Base-by-base conservation (phyloP, 2,888 invertebrate species). In the Priocnemis perturbator region DNA sequence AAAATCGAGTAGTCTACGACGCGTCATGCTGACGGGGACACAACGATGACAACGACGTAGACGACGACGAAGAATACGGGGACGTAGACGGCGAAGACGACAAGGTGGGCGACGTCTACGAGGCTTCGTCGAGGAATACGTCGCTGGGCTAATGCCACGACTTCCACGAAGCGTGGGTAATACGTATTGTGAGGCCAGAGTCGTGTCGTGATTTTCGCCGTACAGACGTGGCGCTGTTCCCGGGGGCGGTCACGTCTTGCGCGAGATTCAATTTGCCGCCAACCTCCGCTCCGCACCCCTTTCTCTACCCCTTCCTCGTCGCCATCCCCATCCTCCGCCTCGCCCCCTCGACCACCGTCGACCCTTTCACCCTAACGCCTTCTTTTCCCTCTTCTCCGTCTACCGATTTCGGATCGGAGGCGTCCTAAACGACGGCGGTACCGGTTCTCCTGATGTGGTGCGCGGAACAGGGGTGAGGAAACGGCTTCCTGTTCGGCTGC, bases 261-360 rank as follows among this genome's bases (percentile, higher is more conserved):
- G 79, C 85, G 85, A 85, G 86, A 86, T 86, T 86, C 86, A 85
- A 86, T 86, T 86, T 86, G 85, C 86, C 83, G 83, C 81, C 78
- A 83, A 82, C 78, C 77, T 69, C 64, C 37, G 7, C 7, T 65
- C 67, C 67, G 60, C 71, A 53, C 9, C 56, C 20, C 44, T 64
- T 58, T 15, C 47, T 53, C 52, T 30, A 47, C 47, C 45, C 59
- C 64, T 60, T 52, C 53, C 67, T 67, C 58, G 60, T 57, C 61
- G 37, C 73, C 64, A 53, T 61, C 50, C 45, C 67, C 60, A 50
- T 48, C 44, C 67, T 60, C 44, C 23, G 17, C 63, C 67, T 65
- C 52, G 50, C 61, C 37, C 55, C 63, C 53, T 71, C 71, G 58
- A 70, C 55, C 72, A 62, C 70, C 63, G 55, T 71, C 81, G 70